Conservation (phyloP, 2,113 vertebrate species). For the Eublepharis macularius region DNA sequence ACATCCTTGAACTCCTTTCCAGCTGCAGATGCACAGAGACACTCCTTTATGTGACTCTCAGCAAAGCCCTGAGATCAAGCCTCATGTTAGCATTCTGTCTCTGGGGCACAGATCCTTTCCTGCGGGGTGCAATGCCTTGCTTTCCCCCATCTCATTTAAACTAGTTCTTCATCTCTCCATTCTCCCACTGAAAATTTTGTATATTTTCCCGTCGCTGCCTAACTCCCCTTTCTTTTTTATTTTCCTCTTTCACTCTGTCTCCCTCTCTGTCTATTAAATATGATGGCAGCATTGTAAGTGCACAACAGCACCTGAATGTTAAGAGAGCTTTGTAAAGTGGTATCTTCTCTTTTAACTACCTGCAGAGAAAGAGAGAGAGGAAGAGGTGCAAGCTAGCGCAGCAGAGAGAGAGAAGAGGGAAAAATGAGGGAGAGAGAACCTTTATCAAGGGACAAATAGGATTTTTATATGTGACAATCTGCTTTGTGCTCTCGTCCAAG, state of each 20-base stretch:
- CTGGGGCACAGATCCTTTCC: no score
- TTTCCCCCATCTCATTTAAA: neutral
- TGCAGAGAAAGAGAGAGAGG: neutral
- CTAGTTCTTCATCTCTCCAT: rapidly evolving
- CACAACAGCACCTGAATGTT: conserved; percentile 58
- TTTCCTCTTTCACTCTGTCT: conserved; percentile 37
- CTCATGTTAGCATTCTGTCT: neutral
- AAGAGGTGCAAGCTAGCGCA: neutral
- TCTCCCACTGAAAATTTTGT: neutral
- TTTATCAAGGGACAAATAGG: conserved; percentile 57
- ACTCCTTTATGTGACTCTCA: neutral
- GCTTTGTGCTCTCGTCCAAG: conserved; percentile 53
- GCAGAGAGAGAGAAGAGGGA: conserved; percentile 16
- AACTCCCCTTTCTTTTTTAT: conserved; percentile 39
- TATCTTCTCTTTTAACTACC: conserved; percentile 52
- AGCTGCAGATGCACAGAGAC: neutral
- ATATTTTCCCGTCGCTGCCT: neutral
- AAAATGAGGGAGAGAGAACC: conserved; percentile 55
- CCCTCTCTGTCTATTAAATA: conserved; percentile 46
- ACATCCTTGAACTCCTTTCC: neutral
- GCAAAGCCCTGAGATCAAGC: neutral
- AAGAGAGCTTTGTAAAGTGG: conserved; percentile 49
- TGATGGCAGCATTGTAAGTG: conserved; percentile 40
- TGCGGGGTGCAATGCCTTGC: neutral
- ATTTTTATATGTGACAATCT: conserved; percentile 57